phyloP scores from a whole-genome alignment of 2,113 vertebrate genomes.

The Mustelus asterias region DNA sequence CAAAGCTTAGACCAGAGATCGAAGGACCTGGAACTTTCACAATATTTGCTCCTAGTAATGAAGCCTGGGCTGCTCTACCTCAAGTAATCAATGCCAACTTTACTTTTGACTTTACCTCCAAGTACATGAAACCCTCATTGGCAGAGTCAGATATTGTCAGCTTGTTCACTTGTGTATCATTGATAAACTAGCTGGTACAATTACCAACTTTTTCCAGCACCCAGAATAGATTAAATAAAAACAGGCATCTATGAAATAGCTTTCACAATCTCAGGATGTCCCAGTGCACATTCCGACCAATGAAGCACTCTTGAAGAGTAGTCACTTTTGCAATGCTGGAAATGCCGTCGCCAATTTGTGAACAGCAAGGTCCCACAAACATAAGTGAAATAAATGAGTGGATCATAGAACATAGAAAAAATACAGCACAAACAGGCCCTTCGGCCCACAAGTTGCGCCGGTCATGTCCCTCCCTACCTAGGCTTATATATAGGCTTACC shows the following conservation, averaged over 20 bases:
- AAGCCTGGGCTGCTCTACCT: slow-evolving; percentile 82
- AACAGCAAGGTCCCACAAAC: neutral
- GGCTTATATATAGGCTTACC: too few species aligned
- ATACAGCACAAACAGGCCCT: too few species aligned
- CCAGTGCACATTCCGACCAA: neutral
- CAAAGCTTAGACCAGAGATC: slow-evolving; percentile 75
- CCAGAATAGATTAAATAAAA: neutral
- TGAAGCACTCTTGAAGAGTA: neutral
- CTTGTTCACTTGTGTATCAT: neutral
- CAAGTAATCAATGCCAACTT: slow-evolving; percentile 53
- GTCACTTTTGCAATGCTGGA: neutral
- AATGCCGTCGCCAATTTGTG: neutral
- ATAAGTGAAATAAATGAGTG: neutral
- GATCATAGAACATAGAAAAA: too few species aligned
- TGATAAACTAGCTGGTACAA: neutral
- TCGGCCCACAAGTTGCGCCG: too few species aligned
- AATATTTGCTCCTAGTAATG: slow-evolving; percentile 92
- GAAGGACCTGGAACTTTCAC: slow-evolving; percentile 92
- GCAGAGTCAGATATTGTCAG: neutral
- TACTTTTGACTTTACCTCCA: neutral
- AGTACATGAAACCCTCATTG: neutral
- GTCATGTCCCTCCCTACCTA: too few species aligned
- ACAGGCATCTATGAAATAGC: neutral
- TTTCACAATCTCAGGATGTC: neutral
- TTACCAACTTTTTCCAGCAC: neutral